phyloP scores from a whole-genome alignment of 2,888 invertebrate genomes.

The Crossocerus cetratus region DNA sequence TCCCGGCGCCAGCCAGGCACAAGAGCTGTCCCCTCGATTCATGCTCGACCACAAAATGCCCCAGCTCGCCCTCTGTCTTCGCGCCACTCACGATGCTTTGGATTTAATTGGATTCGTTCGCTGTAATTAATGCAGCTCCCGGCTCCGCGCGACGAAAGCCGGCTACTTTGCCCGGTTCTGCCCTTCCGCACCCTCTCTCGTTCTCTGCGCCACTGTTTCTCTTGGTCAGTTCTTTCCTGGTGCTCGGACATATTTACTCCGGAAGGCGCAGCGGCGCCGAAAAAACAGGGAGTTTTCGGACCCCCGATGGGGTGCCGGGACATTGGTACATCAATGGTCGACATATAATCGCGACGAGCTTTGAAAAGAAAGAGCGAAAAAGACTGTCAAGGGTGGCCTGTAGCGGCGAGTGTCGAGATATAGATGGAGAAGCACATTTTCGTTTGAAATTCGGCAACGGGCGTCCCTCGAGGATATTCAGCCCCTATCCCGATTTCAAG shows the following conservation, averaged over 20 bases:
- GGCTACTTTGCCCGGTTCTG: not conserved
- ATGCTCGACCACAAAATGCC: conserved; percentile 44
- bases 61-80: conserved; percentile 42
- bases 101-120: conserved; percentile 69
- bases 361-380: conserved; percentile 11
- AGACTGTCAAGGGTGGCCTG: not conserved
- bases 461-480: conserved; percentile 45
- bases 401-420: not conserved
- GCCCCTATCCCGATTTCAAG: conserved; percentile 52
- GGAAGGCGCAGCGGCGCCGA: no score
- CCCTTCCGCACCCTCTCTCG: no score
- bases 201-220: no score
- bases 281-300: no score
- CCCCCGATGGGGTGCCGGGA: no score
- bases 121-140: conserved; percentile 60
- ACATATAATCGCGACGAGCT: not conserved
- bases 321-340: not conserved
- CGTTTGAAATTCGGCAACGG: conserved; percentile 42
- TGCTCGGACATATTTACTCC: no score
- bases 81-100: conserved; percentile 49
- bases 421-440: conserved; percentile 30
- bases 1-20: conserved; percentile 5
- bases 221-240: no score
- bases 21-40: conserved; percentile 28
- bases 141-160: conserved; percentile 5